Evolutionary conservation across 1,140 invertebrate species (phyloP), one percentile per base, ranked within the genome.

Genomic region (Pogonognathellus flavescens): DNA sequence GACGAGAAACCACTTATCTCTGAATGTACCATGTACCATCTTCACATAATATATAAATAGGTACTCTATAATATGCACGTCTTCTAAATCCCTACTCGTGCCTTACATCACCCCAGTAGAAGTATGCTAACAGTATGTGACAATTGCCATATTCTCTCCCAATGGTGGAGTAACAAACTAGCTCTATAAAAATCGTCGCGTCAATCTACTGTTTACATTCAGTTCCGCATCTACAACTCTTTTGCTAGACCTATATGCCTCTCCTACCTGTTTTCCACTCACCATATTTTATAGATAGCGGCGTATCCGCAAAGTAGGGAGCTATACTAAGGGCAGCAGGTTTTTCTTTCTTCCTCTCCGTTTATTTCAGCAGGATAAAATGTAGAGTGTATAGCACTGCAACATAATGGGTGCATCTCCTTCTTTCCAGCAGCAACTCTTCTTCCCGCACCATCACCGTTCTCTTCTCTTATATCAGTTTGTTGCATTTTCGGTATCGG

Each of bases 321-420:
- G 53, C 5, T 60, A 18, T 60, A 60, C 5, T 18, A 20, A 18
- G 5, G 10, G 59, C 59, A 60, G 59, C 62, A 66, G 62, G 62
- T 66, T 66, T 41, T 66, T 25, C 20, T 66, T 66, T 14, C 9
- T 1, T 41, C 31, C 20, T 31, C n/a, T 60, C n/a, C 2, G 16
- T 9, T 5, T 7, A 22, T 10, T 25, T 25, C 13, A 14, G 62
- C 25, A 14, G 22, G 55, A 6, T 9, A 13, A 66, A 14, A 25
- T 31, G 1, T 25, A 31, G 62, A 20, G 25, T 11, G 10, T 31
- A 10, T 66, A 66, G 62, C 62, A 22, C 0, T 25, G 20, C 62
- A 66, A 14, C 25, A 66, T 66, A 66, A 25, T 25, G 62, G 20
- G 62, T 66, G 62, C 62, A 66, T 66, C 62, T 66, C 11, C 62